Conservation (phyloP, 64 coral and sea anemone genomes). For the Hydrozoanthus tunicans region DNA sequence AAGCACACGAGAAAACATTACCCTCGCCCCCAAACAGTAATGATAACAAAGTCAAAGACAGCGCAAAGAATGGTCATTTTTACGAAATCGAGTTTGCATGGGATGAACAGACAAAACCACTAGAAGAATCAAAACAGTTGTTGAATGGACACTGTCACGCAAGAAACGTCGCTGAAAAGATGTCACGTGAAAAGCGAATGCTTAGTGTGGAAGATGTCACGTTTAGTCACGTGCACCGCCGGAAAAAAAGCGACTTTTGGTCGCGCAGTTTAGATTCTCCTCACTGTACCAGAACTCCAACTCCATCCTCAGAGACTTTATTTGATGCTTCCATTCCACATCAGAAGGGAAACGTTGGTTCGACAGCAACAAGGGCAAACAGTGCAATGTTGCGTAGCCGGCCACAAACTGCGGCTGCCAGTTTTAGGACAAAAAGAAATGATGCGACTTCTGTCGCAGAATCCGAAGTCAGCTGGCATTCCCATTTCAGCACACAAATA, state of each 20-base stretch:
- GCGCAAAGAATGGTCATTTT: background rate
- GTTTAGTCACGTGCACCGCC: constrained; percentile 32
- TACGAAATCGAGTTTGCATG: constrained; percentile 19
- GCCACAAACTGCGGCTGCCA: background rate
- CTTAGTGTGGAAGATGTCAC: constrained; percentile 19
- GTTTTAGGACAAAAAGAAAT: background rate
- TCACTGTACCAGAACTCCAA: background rate
- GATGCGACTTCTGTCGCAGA: background rate
- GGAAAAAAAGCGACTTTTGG: background rate
- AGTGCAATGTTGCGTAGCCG: background rate
- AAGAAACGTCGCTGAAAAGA: background rate
- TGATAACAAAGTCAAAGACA: constrained; percentile 9
- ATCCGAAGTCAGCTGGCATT: constrained; percentile 22
- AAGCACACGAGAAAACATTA: background rate
- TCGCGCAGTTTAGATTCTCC: background rate
- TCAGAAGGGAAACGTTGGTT: background rate
- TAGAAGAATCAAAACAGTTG: background rate
- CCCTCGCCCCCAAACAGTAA: background rate
- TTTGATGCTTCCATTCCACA: constrained; percentile 3
- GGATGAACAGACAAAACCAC: constrained; percentile 13
- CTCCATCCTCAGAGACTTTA: background rate
- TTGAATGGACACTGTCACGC: background rate
- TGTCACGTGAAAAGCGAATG: constrained; percentile 9
- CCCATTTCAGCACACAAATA: constrained; percentile 34
- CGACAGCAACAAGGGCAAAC: background rate